Evolutionary conservation across 2,888 invertebrate genomes (phyloP).

Genomic region (Spatulosminthurus flaviceps): DNA sequence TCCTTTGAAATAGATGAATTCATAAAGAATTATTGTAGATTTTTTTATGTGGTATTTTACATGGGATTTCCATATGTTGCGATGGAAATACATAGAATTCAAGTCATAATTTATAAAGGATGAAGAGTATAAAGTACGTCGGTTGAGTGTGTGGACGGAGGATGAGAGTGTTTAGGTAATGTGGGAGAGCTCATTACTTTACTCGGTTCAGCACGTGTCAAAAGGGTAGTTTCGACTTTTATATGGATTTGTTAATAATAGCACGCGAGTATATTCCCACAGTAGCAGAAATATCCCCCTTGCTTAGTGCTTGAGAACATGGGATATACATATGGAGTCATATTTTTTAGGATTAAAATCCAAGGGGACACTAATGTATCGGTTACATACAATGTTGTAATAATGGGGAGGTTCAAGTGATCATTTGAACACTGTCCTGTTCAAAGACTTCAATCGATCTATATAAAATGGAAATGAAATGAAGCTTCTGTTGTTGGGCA

Average conservation of each 20-base stretch:
- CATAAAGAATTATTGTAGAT: too few species aligned
- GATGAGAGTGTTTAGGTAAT: neutral
- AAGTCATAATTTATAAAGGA: neutral
- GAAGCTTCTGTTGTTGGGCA: neutral
- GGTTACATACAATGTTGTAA: constrained; percentile 7
- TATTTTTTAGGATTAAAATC: neutral
- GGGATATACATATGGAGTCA: neutral
- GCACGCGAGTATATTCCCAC: neutral
- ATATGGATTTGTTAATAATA: neutral
- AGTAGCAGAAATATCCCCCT: neutral
- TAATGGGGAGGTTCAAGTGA: constrained; percentile 33
- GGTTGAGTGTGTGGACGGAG: neutral
- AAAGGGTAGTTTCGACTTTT: neutral
- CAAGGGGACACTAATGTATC: neutral
- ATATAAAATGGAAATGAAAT: neutral
- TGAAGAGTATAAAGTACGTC: neutral
- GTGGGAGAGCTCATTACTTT: constrained; percentile 4
- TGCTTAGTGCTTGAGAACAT: too few species aligned
- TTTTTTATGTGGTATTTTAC: too few species aligned
- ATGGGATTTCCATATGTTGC: too few species aligned
- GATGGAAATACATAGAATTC: too few species aligned
- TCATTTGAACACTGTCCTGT: constrained; percentile 15
- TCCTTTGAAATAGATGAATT: too few species aligned
- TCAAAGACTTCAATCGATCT: neutral
- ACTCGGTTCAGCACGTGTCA: constrained; percentile 24